Percentiles rank a stretch among this genome's conserved stretches.
phyloP scores from a whole-genome alignment of 1,140 invertebrate genomes.

The Berghia stephanieae region DNA sequence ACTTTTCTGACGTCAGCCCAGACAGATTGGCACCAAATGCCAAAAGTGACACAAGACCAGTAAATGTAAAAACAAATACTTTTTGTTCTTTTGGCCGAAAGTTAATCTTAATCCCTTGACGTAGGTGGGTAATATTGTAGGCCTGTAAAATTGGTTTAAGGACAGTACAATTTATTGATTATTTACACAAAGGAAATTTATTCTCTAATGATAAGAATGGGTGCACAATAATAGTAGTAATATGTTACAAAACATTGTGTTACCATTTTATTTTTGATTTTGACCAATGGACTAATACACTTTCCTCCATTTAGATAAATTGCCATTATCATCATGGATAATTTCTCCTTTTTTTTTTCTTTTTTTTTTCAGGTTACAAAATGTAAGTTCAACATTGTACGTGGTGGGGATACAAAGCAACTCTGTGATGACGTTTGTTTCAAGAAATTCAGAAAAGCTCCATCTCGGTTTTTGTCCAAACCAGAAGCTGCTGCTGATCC shows the following conservation, averaged over 20 bases:
- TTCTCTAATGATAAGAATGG: too few relatives aligned
- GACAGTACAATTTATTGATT: too few relatives aligned
- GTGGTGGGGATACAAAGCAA: constrained; percentile 66
- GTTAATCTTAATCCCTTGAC: too few relatives aligned
- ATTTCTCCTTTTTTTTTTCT: constrained; percentile 23
- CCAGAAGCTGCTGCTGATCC: neutral
- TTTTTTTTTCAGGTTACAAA: constrained; percentile 57
- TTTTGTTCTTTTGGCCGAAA: too few relatives aligned
- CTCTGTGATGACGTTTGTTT: constrained; percentile 69
- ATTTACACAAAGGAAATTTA: too few relatives aligned
- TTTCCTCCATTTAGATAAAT: neutral
- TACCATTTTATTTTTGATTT: neutral
- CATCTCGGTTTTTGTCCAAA: constrained; percentile 50
- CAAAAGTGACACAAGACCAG: too few relatives aligned
- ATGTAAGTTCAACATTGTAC: constrained; percentile 68
- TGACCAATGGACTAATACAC: too few relatives aligned
- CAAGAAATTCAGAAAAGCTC: constrained; percentile 67
- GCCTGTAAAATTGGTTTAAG: too few relatives aligned
- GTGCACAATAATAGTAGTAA: neutral
- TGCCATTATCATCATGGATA: neutral
- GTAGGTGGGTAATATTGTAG: too few relatives aligned
- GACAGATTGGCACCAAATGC: too few relatives aligned
- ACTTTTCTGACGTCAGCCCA: too few relatives aligned
- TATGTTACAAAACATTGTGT: neutral
- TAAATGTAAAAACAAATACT: too few relatives aligned